Percentiles rank a stretch among this genome's conserved stretches.
Conservation (phyloP, 2,797 vertebrate species). For the Buceros bicornis region DNA sequence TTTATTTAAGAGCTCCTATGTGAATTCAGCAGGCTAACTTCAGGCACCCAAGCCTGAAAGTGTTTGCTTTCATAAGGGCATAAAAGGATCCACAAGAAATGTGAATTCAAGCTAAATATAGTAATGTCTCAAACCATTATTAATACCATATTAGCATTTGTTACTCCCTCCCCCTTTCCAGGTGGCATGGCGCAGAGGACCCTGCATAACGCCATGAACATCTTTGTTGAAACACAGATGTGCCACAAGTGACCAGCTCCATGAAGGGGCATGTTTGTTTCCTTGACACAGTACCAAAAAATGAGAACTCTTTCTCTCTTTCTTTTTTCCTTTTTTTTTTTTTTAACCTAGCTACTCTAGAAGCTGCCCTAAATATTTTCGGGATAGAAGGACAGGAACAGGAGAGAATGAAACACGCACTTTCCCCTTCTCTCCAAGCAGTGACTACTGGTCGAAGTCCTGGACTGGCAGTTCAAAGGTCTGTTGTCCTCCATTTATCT, state of each 20-base stretch:
- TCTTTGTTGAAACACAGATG: background rate
- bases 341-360: background rate
- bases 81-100: background rate
- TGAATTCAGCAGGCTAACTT: background rate
- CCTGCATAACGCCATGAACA: background rate
- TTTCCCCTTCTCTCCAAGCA: background rate
- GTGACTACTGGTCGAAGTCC: background rate
- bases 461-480: background rate
- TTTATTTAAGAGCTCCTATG: background rate
- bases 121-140: background rate
- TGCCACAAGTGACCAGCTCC: background rate
- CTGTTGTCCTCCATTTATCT: background rate
- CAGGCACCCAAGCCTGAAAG: background rate
- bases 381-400: background rate
- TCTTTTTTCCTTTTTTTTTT: background rate
- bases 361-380: background rate
- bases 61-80: background rate
- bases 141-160: constrained; percentile 11
- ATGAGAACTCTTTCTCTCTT: background rate
- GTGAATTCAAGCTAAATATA: background rate
- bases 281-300: background rate
- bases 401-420: background rate
- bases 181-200: background rate
- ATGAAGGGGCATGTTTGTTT: background rate
- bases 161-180: background rate